phyloP scores from a whole-genome alignment of 1,140 invertebrate species.

The Drosophila prosaltans region DNA sequence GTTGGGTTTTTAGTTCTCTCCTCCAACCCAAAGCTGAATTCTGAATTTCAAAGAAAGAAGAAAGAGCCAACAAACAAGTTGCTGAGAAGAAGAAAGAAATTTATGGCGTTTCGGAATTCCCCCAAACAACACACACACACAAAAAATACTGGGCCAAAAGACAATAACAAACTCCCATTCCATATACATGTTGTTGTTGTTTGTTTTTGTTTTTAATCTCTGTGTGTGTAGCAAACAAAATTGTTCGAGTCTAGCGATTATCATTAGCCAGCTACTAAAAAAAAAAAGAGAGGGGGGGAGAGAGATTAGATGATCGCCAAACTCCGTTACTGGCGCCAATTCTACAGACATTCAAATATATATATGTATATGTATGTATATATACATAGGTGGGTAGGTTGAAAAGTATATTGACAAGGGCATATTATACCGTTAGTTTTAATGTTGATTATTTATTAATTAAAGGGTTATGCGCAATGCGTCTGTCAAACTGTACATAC shows the following conservation, averaged over 20 bases:
- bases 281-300: background rate
- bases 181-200: constrained; percentile 40
- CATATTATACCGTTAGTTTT: no score
- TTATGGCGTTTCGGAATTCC: constrained; percentile 65
- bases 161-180: constrained; percentile 68
- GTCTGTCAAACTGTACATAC: no score
- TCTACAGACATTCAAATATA: background rate
- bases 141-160: constrained; percentile 64
- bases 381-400: background rate
- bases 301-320: constrained; percentile 4
- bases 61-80: constrained; percentile 55
- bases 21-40: constrained; percentile 42
- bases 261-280: constrained; percentile 10
- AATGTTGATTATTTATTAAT: background rate
- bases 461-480: no score
- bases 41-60: constrained; percentile 44
- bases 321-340: constrained; percentile 11
- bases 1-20: constrained; percentile 57
- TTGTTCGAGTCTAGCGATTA: constrained; percentile 19
- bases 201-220: background rate
- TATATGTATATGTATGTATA: no score
- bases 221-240: constrained; percentile 62
- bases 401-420: background rate
- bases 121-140: constrained; percentile 38
- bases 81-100: constrained; percentile 47